These are phyloP conservation scores for Eidolon dupreanum DNA, from an alignment of 2,797 vertebrate species.

Conservation along the genomic window DNA sequence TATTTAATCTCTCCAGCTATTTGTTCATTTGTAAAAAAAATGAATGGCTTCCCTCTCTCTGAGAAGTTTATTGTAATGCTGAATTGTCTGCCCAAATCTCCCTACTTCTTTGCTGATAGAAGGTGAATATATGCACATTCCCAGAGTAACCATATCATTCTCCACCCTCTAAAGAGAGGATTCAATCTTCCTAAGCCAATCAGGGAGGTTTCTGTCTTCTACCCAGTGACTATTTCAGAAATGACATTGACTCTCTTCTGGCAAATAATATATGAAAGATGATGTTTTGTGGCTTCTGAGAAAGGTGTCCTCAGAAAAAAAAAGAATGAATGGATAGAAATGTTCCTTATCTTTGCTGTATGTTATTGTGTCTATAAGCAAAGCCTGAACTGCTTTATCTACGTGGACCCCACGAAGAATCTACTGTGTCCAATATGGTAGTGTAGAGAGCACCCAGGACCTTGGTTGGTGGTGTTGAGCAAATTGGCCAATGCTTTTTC, in stretches of 20 bases:
- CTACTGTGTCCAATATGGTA: not conserved
- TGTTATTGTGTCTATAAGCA: not conserved
- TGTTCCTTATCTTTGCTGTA: not conserved
- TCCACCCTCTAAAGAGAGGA: not conserved
- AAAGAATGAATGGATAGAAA: not conserved
- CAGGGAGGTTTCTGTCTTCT: not conserved
- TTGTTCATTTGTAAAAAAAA: not conserved
- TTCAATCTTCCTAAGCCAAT: not conserved
- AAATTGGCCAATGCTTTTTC: not conserved
- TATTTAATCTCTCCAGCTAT: not conserved
- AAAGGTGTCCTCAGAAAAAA: not conserved
- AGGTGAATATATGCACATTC: not conserved
- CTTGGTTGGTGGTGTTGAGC: not conserved
- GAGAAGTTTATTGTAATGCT: not conserved
- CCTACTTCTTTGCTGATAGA: not conserved
- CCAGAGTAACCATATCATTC: not conserved
- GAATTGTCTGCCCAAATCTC: not conserved
- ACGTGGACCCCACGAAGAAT: not conserved
- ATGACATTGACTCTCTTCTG: not conserved
- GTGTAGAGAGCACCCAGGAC: not conserved
- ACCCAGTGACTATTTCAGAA: not conserved
- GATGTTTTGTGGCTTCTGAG: not conserved
- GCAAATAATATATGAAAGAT: not conserved
- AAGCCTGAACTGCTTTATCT: not conserved
- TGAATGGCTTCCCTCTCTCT: not conserved